Evolutionary conservation across 2,797 vertebrate genomes (phyloP).

Genomic region (Hybognathus amarus): DNA sequence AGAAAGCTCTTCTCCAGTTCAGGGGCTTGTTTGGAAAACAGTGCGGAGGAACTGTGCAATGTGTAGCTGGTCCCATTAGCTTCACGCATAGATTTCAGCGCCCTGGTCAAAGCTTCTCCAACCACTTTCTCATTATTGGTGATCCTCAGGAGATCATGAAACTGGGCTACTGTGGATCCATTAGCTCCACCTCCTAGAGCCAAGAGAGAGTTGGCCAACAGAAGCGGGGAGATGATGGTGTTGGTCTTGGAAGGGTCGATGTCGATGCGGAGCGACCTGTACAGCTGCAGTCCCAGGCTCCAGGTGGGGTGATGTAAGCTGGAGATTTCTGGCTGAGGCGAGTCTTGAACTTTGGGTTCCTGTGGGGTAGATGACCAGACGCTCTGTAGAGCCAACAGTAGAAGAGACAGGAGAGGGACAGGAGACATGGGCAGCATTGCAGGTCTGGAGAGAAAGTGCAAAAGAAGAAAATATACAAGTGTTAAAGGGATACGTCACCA

Average conservation of each 20-base stretch:
- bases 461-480: not conserved
- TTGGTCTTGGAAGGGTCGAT: conserved; percentile 58
- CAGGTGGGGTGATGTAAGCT: conserved; percentile 69
- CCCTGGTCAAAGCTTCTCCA: conserved; percentile 52
- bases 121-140: conserved; percentile 32
- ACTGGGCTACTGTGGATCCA: conserved; percentile 67
- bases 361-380: conserved; percentile 40
- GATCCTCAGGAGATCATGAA: conserved; percentile 66
- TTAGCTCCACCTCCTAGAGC: conserved; percentile 62
- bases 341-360: conserved; percentile 14
- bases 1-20: conserved; percentile 63
- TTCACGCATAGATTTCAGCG: conserved; percentile 58
- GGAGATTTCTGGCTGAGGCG: conserved; percentile 54
- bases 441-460: conserved; percentile 52
- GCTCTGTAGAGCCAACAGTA: conserved; percentile 59
- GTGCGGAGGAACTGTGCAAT: conserved; percentile 61
- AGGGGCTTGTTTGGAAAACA: conserved; percentile 70
- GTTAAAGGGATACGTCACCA: no score
- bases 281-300: conserved; percentile 71
- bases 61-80: conserved; percentile 68
- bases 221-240: conserved; percentile 71
- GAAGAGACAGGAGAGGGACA: conserved; percentile 51
- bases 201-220: conserved; percentile 67
- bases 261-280: conserved; percentile 61
- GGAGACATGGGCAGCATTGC: conserved; percentile 64